Base-by-base conservation (phyloP, 2,888 invertebrate genomes). In the Nycteola revayana region DNA sequence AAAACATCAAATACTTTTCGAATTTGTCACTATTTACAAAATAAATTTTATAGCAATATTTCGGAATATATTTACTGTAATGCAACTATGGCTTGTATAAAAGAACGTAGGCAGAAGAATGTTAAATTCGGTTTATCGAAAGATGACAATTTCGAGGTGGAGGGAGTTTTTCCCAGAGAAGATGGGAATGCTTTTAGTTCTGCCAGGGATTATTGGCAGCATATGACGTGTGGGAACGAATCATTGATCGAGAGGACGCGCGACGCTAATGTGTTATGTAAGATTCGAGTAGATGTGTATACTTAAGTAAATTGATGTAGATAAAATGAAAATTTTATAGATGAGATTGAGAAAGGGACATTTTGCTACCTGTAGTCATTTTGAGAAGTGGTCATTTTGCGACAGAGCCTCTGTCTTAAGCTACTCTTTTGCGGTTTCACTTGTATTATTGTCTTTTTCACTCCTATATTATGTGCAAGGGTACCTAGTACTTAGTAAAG, bases 161-260 rank as follows among this genome's bases (percentile, higher is more conserved):
- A 14, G 14, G 20, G 35, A 0, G 41, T 47, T 2, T 62, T 57
- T 9, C 53, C 62, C 0, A 48, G 55, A 1, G 79, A 80, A 6
- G 82, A 79, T 26, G 81, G 72, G 0, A 70, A 34, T 27, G 53
- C 68, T 4, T 87, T 86, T 36, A 61, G 39, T 18, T 78, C 77
- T 0, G 68, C 83, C 0, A 49, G 83, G 7, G 77, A 84, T 27
- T 87, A 86, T 42, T 87, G 86, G 86, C 67, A 76, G 39, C 75
- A 75, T 14, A 68, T 71, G 60, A 14, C 14, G 14, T 3, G 21
- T 21, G 45, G 39, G 14, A 39, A 43, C 2, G 45, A 46, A 0
- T 4, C 18, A 10, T 40, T 60, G 7, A 38, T 60, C 1, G 72
- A 67, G 3, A 38, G 43, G 7, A 58, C 46, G 8, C 38, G 45